Evolutionary conservation across 2,113 vertebrate species (phyloP).

Genomic region (Erinaceus europaeus): DNA sequence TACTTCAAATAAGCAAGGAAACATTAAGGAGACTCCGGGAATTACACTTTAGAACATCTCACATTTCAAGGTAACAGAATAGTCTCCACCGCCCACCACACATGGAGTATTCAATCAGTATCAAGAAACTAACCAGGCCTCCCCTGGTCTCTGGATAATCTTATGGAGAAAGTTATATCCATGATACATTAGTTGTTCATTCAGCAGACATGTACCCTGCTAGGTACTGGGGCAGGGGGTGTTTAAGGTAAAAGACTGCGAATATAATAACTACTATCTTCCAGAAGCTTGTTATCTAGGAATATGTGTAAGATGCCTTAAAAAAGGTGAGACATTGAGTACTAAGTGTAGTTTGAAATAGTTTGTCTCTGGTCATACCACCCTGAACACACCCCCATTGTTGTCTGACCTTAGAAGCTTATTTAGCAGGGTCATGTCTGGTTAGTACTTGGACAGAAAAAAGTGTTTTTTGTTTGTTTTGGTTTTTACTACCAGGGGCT

Average conservation of each 20-base stretch:
- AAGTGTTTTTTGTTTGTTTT: too few relatives aligned
- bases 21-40: neutral
- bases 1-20: slow-evolving; percentile 24
- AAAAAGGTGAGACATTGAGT: neutral
- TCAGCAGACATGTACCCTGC: neutral
- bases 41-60: neutral
- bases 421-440: too few relatives aligned
- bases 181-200: neutral
- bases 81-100: neutral
- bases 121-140: neutral
- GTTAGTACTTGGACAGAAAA: too few relatives aligned
- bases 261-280: neutral
- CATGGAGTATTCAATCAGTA: neutral
- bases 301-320: neutral
- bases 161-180: neutral
- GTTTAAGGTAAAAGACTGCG: neutral
- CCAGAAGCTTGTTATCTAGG: neutral
- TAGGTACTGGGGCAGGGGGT: neutral
- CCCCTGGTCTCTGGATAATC: neutral
- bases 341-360: slow-evolving; percentile 24
- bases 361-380: too few relatives aligned
- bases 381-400: too few relatives aligned
- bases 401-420: too few relatives aligned
- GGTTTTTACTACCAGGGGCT: too few relatives aligned
- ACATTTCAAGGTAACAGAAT: neutral